A percentile compares a stretch with the other conserved stretches of the same genome.
These are phyloP conservation scores for Anguilla japonica DNA, from an alignment of 2,113 vertebrate species.

Conservation along the genomic window DNA sequence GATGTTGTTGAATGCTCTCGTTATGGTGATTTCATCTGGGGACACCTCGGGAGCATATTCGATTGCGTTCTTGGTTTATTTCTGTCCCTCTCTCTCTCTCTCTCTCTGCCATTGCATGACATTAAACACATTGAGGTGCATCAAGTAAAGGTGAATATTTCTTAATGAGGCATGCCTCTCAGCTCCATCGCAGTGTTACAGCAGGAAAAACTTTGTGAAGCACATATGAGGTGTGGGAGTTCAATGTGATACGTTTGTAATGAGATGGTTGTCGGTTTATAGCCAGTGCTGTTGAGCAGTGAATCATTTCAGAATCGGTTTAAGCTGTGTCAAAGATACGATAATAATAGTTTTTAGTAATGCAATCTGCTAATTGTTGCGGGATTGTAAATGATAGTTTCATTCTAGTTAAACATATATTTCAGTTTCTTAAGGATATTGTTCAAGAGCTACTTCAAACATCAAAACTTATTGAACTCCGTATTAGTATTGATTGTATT, in stretches of 20 bases:
- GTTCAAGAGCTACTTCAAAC: no score
- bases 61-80: not conserved
- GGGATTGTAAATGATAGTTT: no score
- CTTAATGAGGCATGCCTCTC: not conserved
- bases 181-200: not conserved
- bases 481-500: not conserved
- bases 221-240: not conserved
- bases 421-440: no score
- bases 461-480: no score
- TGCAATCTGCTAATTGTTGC: no score
- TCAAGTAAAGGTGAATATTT: constrained; percentile 12
- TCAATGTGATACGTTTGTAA: not conserved
- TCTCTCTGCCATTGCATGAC: not conserved
- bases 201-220: not conserved
- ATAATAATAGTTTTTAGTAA: no score
- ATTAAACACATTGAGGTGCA: constrained; percentile 7
- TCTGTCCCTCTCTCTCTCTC: not conserved
- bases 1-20: not conserved
- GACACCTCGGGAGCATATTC: not conserved
- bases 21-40: not conserved
- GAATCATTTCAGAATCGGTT: not conserved
- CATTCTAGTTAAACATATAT: no score
- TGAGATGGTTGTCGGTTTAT: not conserved
- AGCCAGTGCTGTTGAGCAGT: no score
- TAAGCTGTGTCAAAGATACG: not conserved